These are phyloP conservation scores for Alectura lathami DNA, from an alignment of 2,113 vertebrate genomes.

Conservation along the genomic window DNA sequence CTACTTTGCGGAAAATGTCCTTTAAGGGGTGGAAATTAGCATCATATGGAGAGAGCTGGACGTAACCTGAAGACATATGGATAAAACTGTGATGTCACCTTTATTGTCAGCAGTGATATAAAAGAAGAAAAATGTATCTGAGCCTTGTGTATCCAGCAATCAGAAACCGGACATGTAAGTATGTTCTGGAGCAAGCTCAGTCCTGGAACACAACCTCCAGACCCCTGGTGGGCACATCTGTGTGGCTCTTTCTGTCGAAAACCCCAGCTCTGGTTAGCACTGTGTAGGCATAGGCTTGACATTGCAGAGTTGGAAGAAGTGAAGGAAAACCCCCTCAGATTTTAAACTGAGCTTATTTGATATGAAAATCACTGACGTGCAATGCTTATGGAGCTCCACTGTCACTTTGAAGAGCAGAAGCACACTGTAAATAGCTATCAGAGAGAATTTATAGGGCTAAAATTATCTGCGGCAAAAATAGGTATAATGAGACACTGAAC, in stretches of 20 bases:
- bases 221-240: accelerated
- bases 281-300: neutral
- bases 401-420: neutral
- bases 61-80: neutral
- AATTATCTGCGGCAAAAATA: neutral
- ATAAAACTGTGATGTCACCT: neutral
- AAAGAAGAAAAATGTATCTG: neutral
- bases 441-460: neutral
- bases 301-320: neutral
- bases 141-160: neutral
- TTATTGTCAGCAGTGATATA: neutral
- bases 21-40: neutral
- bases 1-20: neutral
- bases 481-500: neutral
- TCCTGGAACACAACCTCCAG: neutral
- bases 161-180: neutral
- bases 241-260: neutral
- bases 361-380: neutral
- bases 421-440: neutral
- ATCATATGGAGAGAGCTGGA: neutral
- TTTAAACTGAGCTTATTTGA: neutral
- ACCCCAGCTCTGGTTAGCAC: neutral
- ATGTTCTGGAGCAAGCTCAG: accelerated
- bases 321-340: neutral
- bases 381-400: neutral